Conservation (phyloP, 2,113 vertebrate species). For the Rhinoderma darwinii region DNA sequence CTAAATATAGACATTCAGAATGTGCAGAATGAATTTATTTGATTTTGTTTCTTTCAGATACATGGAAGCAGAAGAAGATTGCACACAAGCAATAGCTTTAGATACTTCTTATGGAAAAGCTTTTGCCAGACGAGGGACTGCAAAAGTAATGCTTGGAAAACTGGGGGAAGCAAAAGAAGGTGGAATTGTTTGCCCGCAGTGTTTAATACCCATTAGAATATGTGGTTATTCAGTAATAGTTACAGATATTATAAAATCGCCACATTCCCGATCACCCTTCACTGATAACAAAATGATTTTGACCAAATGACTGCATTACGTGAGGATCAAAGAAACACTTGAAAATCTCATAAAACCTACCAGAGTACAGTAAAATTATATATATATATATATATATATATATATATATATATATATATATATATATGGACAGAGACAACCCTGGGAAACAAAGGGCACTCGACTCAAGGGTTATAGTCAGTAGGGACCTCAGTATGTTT, state of each 20-base stretch:
- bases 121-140: constrained; percentile 90
- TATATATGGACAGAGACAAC: no score
- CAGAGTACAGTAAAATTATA: no score
- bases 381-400: no score
- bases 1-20: not conserved
- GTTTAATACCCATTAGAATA: not conserved
- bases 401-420: no score
- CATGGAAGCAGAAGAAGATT: constrained; percentile 90
- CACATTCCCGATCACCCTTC: not conserved
- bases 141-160: constrained; percentile 84
- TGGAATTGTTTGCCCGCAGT: constrained; percentile 60
- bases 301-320: no score
- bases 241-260: not conserved
- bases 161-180: constrained; percentile 85
- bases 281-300: no score
- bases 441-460: no score
- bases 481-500: no score
- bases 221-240: not conserved
- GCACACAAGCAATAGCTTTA: constrained; percentile 82
- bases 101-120: constrained; percentile 91
- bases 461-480: no score
- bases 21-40: not conserved
- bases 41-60: constrained; percentile 73
- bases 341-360: no score
- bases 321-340: no score